phyloP scores from a whole-genome alignment of 1,140 invertebrate species.

The Ditylenchus dipsaci region DNA sequence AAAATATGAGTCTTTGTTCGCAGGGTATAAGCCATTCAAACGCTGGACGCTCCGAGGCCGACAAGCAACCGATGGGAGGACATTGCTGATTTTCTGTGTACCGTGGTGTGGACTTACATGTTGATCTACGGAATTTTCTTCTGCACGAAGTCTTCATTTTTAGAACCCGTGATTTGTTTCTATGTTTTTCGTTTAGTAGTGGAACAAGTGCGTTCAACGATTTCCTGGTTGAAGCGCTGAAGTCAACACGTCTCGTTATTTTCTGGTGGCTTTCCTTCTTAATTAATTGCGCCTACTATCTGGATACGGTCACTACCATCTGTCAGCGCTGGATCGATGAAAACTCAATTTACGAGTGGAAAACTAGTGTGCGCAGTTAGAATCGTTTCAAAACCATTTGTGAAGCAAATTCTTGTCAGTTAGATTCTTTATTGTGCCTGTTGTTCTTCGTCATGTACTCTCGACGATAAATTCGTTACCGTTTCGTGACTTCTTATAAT shows the following conservation, averaged over 20 bases:
- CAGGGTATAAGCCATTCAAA: background rate
- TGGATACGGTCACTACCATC: background rate
- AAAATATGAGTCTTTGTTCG: background rate
- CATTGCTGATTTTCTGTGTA: background rate
- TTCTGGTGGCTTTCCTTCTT: conserved; percentile 1
- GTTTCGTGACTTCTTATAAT: no score
- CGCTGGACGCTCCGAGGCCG: background rate
- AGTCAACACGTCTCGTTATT: background rate
- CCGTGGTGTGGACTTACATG: background rate
- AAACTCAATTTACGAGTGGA: background rate
- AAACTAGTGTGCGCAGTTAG: background rate
- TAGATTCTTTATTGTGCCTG: no score
- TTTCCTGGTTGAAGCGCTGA: background rate
- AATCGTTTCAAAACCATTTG: no score
- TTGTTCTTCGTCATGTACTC: no score
- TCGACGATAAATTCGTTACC: no score
- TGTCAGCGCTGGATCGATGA: background rate
- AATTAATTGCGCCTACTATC: background rate
- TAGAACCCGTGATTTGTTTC: background rate
- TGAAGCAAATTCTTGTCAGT: no score
- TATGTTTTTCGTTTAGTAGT: background rate
- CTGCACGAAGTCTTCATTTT: background rate
- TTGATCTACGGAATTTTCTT: background rate
- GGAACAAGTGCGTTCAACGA: background rate
- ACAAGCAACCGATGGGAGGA: background rate